Base-by-base conservation (phyloP, 2,113 vertebrate species). In the Sialia sialis region DNA sequence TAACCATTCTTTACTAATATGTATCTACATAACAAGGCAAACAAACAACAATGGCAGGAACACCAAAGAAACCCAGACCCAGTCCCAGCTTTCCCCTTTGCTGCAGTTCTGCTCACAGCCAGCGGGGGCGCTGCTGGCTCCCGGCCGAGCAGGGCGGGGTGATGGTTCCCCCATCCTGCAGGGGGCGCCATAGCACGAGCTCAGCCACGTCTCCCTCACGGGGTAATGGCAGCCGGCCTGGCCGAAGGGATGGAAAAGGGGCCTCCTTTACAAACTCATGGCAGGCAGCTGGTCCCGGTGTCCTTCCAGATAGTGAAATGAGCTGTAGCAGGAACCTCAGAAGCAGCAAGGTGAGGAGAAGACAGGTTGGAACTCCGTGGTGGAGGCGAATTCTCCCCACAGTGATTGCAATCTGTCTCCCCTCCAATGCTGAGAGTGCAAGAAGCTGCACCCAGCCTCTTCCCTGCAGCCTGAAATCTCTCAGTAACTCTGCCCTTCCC, bases 341-440 rank as follows among this genome's bases (percentile, higher is more conserved):
- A 41, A 59, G 5, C 36, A 70, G 55, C 36, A 60, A 43, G 13
- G 36, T 19, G 16, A 69, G 54, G 29, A 81, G 36, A 82, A 82
- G 36, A 59, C 18, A 58, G 30, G 25, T 16, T 18, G 19, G 25
- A 69, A 41, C 12, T 9, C 30, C 0, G 0, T 0, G 0, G 30
- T 51, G 25, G 19, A 41, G 54, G 23, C 2, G 0, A 41, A 29
- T 70, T 70, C 30, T 34, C 46, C 44, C 30, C 25, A 7, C 44
- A 34, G 64, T 4, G 19, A 23, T 12, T 1, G 0, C 30, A 18
- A 4, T 27, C 23, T 7, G 34, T 58, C 34, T 58, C 64, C 29
- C 7, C 6, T 59, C 44, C 0, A 0, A 29, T 41, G 54, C 19
- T 0, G 0, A 27, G 21, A 13, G 22, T 1, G 0, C 14, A 5